Evolutionary conservation across 92 coral and sea anemone genomes (phyloP).

Genomic region (Chrysogorgia sp.): DNA sequence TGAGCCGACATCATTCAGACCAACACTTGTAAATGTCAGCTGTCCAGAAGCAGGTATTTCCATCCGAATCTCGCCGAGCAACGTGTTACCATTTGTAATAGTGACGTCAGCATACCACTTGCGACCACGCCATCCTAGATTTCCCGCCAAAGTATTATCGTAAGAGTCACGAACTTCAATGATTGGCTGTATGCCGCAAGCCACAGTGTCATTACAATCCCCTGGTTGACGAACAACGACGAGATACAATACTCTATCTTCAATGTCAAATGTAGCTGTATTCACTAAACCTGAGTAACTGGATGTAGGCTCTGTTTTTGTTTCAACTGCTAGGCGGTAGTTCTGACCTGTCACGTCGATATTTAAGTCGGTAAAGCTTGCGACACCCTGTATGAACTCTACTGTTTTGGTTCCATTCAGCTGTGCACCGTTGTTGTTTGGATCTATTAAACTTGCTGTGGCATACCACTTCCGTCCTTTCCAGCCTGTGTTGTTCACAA

Average conservation of each 20-base stretch:
- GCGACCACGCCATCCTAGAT: conserved; percentile 86
- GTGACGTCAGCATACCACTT: conserved; percentile 69
- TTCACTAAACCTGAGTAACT: conserved; percentile 54
- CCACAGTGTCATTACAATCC: conserved; percentile 88
- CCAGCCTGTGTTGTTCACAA: conserved; percentile 91
- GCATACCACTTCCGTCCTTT: conserved; percentile 84
- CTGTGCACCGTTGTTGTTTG: conserved; percentile 57
- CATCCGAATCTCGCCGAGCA: conserved; percentile 37
- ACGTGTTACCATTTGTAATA: conserved; percentile 65
- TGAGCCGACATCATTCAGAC: conserved; percentile 63
- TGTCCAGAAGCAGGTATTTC: conserved; percentile 69
- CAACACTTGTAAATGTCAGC: conserved; percentile 66
- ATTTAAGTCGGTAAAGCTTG: conserved; percentile 79
- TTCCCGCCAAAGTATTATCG: conserved; percentile 70
- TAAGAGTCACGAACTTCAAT: conserved; percentile 70
- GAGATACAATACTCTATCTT: conserved; percentile 66
- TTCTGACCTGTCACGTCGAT: conserved; percentile 72
- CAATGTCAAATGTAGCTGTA: conserved; percentile 67
- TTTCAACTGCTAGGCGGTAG: conserved; percentile 69
- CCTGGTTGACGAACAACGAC: conserved; percentile 75
- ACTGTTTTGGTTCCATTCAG: conserved; percentile 72
- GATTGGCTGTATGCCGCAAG: conserved; percentile 83
- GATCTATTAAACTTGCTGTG: conserved; percentile 62
- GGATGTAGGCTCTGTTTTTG: conserved; percentile 75
- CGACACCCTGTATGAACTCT: conserved; percentile 72